These are phyloP conservation scores for Erythrolamprus reginae DNA, from an alignment of 2,113 vertebrate genomes.

Conservation along the genomic window DNA sequence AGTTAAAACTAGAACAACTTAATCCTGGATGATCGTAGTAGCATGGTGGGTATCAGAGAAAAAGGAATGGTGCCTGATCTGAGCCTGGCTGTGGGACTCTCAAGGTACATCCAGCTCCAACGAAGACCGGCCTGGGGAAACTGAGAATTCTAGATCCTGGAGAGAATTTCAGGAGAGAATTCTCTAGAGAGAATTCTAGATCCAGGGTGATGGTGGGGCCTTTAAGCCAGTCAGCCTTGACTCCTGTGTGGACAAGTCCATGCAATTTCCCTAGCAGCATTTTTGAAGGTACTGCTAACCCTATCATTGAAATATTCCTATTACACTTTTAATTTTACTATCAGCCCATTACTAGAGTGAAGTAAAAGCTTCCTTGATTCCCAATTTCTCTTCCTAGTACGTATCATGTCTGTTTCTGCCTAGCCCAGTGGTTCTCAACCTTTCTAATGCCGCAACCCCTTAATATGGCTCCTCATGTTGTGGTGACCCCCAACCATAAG, in stretches of 20 bases:
- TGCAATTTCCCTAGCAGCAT: background rate
- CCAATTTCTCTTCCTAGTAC: too few species aligned
- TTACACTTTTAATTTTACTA: background rate
- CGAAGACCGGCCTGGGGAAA: background rate
- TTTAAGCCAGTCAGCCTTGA: background rate
- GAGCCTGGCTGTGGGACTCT: background rate
- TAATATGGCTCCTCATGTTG: too few species aligned
- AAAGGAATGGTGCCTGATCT: background rate
- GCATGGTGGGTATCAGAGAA: background rate
- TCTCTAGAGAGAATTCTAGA: background rate
- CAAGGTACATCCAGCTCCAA: background rate
- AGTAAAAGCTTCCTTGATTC: background rate
- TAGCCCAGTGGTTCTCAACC: too few species aligned
- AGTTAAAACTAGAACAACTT: background rate
- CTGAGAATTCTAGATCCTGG: background rate
- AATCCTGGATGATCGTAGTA: background rate
- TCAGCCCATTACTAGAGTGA: background rate
- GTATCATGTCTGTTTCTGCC: too few species aligned
- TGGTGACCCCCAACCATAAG: too few species aligned
- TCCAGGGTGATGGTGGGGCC: background rate
- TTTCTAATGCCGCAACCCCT: too few species aligned
- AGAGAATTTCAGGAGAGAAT: background rate
- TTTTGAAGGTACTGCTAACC: background rate
- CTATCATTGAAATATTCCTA: background rate
- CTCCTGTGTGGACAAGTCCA: background rate